phyloP scores from a whole-genome alignment of 1,140 invertebrate species.

The Papilio aristodemus region DNA sequence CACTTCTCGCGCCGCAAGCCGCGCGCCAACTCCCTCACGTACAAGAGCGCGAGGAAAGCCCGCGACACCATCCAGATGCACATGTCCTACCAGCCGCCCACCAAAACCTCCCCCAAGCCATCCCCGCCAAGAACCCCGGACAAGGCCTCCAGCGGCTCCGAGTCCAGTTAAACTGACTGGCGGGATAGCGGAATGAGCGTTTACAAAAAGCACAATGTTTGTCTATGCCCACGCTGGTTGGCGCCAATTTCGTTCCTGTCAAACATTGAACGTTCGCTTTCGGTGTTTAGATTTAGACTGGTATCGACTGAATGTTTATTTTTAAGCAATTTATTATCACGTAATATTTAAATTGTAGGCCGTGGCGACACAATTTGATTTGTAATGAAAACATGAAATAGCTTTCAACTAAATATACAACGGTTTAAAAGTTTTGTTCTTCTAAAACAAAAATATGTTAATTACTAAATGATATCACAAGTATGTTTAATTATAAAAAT shows the following conservation, averaged over 20 bases:
- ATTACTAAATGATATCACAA: too few relatives aligned
- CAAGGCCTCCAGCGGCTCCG: constrained; percentile 58
- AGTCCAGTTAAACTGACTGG: constrained; percentile 46
- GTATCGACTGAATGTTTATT: constrained; percentile 33
- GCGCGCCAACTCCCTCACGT: constrained; percentile 81
- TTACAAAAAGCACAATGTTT: background rate
- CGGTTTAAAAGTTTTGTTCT: too few relatives aligned
- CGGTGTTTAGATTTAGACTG: constrained; percentile 32
- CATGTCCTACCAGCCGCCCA: constrained; percentile 82
- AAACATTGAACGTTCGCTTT: constrained; percentile 31
- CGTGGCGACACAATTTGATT: background rate
- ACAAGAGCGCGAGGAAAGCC: constrained; percentile 80
- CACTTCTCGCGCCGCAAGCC: constrained; percentile 89
- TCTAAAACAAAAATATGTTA: too few relatives aligned
- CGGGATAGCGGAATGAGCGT: constrained; percentile 25
- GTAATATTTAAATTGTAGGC: constrained; percentile 9
- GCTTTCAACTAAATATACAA: background rate
- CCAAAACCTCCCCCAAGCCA: constrained; percentile 54
- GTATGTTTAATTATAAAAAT: too few relatives aligned
- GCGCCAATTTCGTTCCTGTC: constrained; percentile 32
- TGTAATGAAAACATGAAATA: background rate
- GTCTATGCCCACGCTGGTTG: constrained; percentile 8
- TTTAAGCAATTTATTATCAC: constrained; percentile 30
- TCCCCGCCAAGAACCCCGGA: constrained; percentile 59
- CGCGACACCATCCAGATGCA: constrained; percentile 86